Conservation (phyloP, 2,113 vertebrate species). For the Elachura formosa region DNA sequence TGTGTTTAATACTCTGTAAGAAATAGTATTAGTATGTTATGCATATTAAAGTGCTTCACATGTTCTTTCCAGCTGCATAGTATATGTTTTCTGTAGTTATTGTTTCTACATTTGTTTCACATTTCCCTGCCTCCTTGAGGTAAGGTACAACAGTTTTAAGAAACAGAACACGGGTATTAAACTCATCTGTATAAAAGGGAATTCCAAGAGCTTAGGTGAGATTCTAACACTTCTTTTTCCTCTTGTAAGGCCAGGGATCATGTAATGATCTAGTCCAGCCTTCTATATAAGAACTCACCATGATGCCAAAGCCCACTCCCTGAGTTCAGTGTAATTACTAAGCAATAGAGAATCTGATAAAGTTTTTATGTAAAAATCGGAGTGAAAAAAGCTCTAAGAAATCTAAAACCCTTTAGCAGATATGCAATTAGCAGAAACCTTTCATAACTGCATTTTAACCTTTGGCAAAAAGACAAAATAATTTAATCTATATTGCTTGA, state of each 20-base stretch:
- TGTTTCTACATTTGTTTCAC: constrained; percentile 35
- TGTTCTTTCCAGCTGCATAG: constrained; percentile 12
- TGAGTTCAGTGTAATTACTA: not conserved
- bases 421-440: not conserved
- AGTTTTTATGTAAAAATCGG: not conserved
- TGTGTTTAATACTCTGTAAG: not conserved
- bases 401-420: not conserved
- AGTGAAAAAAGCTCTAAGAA: not conserved
- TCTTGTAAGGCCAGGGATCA: not conserved
- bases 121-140: constrained; percentile 31
- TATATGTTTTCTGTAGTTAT: not conserved
- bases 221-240: not conserved
- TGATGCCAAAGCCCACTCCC: not conserved
- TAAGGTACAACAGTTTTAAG: not conserved
- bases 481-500: not conserved
- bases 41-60: not conserved
- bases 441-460: not conserved
- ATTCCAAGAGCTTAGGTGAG: not conserved
- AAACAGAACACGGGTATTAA: not conserved
- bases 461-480: not conserved
- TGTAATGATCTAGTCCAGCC: not conserved
- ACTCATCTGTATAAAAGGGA: not conserved
- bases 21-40: not conserved
- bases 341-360: not conserved
- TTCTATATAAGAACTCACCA: not conserved